A percentile compares a stretch with the other conserved stretches of the same genome.
Evolutionary conservation across 2,113 vertebrate genomes (phyloP).

Genomic region (Theropithecus gelada): DNA sequence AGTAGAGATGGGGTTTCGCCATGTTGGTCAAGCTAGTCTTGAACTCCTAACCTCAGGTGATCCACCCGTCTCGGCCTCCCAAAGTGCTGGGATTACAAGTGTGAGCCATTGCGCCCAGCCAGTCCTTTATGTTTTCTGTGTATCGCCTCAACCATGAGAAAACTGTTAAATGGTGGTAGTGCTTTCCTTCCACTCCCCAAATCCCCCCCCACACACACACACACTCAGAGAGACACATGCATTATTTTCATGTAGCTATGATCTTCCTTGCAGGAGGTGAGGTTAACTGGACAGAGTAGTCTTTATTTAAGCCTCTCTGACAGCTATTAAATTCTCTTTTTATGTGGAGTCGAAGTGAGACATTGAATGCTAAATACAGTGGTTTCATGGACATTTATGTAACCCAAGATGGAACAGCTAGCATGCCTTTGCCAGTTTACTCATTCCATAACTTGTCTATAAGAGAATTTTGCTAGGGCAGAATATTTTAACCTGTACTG

Average conservation of each 20-base stretch:
- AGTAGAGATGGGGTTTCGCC: too few relatives aligned
- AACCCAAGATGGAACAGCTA: neutral
- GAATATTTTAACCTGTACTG: neutral
- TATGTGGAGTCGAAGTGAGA: constrained; percentile 49
- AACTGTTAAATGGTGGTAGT: neutral
- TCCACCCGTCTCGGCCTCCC: too few relatives aligned
- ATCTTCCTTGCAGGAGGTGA: neutral
- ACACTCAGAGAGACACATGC: too few relatives aligned
- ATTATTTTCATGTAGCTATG: neutral
- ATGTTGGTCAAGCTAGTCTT: too few relatives aligned
- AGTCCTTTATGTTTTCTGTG: neutral
- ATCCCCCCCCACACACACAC: too few relatives aligned
- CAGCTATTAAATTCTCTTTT: constrained; percentile 64
- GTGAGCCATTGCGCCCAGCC: too few relatives aligned
- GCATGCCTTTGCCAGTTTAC: neutral
- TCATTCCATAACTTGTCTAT: neutral
- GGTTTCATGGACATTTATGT: neutral
- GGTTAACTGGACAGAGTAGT: neutral
- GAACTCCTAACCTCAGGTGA: too few relatives aligned
- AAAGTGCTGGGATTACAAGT: too few relatives aligned
- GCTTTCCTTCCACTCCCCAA: neutral
- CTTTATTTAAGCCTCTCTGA: constrained; percentile 32
- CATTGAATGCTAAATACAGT: neutral
- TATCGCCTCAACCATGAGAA: neutral
- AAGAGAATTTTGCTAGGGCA: neutral